Evolutionary conservation across 2,888 invertebrate species (phyloP).

Genomic region (Notocelia uddmanniana): DNA sequence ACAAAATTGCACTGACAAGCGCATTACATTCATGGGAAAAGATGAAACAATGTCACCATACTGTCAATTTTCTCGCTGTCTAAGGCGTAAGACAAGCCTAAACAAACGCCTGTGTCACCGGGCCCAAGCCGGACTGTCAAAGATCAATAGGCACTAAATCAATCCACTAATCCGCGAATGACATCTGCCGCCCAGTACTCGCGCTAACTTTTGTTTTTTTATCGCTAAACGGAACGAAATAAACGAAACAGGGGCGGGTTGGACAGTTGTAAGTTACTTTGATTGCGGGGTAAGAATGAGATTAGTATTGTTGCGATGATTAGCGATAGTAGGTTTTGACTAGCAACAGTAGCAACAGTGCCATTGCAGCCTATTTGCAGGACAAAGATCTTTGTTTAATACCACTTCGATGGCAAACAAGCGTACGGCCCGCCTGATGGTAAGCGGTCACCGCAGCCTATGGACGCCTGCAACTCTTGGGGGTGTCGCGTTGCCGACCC

Average conservation of each 20-base stretch:
- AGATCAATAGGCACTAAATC: constrained; percentile 66
- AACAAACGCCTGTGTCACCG: constrained; percentile 22
- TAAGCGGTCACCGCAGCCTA: no score
- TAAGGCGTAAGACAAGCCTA: constrained; percentile 3
- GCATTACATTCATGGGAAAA: background rate
- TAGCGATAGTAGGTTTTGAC: no score
- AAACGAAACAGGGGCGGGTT: constrained; percentile 52
- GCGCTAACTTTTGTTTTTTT: constrained; percentile 55
- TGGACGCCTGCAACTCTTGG: no score
- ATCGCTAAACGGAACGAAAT: constrained; percentile 51
- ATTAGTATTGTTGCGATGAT: background rate
- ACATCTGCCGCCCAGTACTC: constrained; percentile 58
- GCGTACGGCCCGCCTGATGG: no score
- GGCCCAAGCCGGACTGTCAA: constrained; percentile 16
- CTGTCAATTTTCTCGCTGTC: background rate
- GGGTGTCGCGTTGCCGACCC: no score
- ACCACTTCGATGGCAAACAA: no score
- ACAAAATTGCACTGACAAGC: background rate
- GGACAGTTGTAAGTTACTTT: constrained; percentile 14
- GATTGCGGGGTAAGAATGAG: no score
- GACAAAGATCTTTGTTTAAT: no score
- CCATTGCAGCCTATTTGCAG: no score
- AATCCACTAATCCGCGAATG: constrained; percentile 66
- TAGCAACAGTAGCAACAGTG: no score
- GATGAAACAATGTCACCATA: background rate